Conservation (phyloP, 2,797 vertebrate species). For the Buphagus erythrorhynchus region DNA sequence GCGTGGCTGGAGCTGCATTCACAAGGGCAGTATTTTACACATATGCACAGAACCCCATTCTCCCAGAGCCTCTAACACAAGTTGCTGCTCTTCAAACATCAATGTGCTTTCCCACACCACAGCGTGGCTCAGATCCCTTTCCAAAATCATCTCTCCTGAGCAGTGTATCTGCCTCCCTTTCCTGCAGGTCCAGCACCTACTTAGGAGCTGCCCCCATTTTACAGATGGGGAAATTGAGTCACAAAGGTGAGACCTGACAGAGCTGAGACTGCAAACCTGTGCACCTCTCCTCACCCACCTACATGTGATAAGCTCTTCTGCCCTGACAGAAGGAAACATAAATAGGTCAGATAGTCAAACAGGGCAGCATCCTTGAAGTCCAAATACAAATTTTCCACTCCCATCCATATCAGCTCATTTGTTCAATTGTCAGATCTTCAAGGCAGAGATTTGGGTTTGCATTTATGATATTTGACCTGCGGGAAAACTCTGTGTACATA, state of each 20-base stretch:
- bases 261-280: slow-evolving; percentile 5
- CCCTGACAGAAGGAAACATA: neutral
- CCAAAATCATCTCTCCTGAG: neutral
- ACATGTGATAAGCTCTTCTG: slow-evolving; percentile 5
- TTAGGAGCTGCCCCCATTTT: neutral
- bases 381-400: slow-evolving; percentile 3
- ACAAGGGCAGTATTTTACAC: neutral
- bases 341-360: slow-evolving; percentile 31
- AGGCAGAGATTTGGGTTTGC: slow-evolving; percentile 47
- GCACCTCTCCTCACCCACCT: neutral
- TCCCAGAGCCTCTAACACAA: neutral
- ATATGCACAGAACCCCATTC: neutral
- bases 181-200: neutral
- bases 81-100: neutral
- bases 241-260: neutral
- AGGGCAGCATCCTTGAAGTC: neutral
- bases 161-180: neutral
- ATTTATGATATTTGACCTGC: slow-evolving; percentile 52
- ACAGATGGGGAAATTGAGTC: neutral
- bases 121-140: neutral
- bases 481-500: slow-evolving; percentile 49
- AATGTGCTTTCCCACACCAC: neutral
- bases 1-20: neutral
- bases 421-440: slow-evolving; percentile 46
- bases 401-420: slow-evolving; percentile 31